phyloP scores from a whole-genome alignment of 1,140 invertebrate species.

The Gryon sp. region DNA sequence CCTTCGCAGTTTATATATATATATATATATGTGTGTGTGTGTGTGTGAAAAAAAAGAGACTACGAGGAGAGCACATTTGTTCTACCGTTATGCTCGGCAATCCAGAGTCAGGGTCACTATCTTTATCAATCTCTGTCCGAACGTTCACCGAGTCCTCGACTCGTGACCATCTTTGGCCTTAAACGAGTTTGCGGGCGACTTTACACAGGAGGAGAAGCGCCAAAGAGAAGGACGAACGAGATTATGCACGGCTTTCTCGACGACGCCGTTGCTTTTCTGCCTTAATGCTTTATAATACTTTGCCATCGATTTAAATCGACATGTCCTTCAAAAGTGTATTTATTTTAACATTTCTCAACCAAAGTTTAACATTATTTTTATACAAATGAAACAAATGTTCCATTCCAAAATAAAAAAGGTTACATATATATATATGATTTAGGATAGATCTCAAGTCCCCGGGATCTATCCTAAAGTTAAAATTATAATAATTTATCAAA shows the following conservation, averaged over 20 bases:
- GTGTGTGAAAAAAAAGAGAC: background rate
- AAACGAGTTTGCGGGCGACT: constrained; percentile 67
- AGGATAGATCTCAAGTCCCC: no score
- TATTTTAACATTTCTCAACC: no score
- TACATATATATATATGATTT: no score
- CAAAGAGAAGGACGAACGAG: constrained; percentile 34
- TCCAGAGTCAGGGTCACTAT: constrained; percentile 70
- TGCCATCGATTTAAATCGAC: constrained; percentile 25
- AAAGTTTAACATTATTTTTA: no score
- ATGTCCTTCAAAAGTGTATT: no score
- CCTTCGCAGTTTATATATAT: no score
- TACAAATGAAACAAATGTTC: no score
- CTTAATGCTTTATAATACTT: constrained; percentile 34
- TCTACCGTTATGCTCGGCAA: constrained; percentile 69
- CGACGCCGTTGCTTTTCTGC: constrained; percentile 12
- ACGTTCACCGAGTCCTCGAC: constrained; percentile 64
- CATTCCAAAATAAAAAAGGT: no score
- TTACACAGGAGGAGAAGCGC: constrained; percentile 42
- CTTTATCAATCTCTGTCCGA: constrained; percentile 73
- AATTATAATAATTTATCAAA: no score
- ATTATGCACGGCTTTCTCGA: constrained; percentile 52
- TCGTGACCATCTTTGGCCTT: constrained; percentile 71
- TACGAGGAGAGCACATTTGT: constrained; percentile 53
- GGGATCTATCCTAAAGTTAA: no score
- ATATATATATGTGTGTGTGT: no score